Conservation (phyloP, 2,113 vertebrate species). For the Turdus rufiventris region DNA sequence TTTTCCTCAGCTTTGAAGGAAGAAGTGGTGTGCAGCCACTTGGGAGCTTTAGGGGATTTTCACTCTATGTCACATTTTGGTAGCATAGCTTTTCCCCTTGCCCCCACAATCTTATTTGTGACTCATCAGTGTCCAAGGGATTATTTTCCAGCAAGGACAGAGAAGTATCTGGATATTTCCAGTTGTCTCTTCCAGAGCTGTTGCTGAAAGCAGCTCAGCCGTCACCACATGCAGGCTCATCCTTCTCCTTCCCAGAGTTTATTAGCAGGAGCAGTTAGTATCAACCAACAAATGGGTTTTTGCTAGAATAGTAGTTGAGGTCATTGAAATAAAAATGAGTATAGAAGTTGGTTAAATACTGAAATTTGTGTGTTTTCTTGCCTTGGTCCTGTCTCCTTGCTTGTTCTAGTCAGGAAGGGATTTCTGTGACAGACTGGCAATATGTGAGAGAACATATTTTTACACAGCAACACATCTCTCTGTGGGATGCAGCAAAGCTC, state of each 20-base stretch:
- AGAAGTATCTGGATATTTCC: background rate
- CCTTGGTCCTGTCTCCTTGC: background rate
- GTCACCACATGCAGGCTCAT: background rate
- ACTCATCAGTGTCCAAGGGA: background rate
- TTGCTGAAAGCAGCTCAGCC: background rate
- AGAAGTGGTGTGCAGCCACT: background rate
- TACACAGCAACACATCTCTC: background rate
- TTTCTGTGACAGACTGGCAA: constrained; percentile 19
- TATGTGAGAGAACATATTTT: background rate
- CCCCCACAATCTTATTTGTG: background rate
- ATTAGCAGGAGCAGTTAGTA: background rate
- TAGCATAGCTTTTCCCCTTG: accelerated
- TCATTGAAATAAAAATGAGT: background rate
- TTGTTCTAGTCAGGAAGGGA: background rate
- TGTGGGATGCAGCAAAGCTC: background rate
- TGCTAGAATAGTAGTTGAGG: background rate
- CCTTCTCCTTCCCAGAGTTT: background rate
- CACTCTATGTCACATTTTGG: background rate
- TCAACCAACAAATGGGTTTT: background rate
- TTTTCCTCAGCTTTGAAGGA: background rate
- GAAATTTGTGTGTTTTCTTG: background rate
- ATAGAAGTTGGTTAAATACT: background rate
- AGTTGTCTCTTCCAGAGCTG: background rate
- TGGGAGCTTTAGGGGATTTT: background rate
- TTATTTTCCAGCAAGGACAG: background rate